Percentiles rank a stretch among this genome's conserved stretches.
These are phyloP conservation scores for Apteryx owenii DNA, from an alignment of 2,113 vertebrate genomes.

Conservation along the genomic window DNA sequence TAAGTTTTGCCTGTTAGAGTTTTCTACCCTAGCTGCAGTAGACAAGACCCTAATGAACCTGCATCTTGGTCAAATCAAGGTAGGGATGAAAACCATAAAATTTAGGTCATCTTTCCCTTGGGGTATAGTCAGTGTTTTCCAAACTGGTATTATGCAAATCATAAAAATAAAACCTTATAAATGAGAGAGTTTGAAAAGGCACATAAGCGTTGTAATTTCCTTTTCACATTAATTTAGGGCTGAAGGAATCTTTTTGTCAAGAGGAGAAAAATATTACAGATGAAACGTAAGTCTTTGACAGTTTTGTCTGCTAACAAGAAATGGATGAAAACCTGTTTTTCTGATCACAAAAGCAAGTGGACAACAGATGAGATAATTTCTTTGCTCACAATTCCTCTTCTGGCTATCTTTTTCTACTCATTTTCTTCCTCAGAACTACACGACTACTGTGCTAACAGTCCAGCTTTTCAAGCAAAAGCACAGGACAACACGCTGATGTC, in stretches of 20 bases:
- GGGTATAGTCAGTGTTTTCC: background rate
- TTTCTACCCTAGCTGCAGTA: background rate
- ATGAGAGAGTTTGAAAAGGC: background rate
- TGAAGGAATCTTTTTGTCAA: background rate
- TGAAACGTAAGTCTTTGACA: background rate
- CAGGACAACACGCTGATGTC: background rate
- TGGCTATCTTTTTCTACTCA: background rate
- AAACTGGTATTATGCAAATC: background rate
- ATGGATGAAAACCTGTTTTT: background rate
- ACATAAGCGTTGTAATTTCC: background rate
- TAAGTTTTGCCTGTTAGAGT: background rate
- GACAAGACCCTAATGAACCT: background rate
- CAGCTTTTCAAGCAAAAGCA: background rate
- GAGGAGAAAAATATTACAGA: background rate
- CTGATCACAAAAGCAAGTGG: background rate
- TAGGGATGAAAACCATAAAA: background rate
- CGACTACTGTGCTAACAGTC: background rate
- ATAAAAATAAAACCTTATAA: background rate
- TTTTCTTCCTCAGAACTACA: background rate
- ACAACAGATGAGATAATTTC: background rate
- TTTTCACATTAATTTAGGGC: background rate
- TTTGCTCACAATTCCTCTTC: background rate
- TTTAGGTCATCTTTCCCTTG: background rate
- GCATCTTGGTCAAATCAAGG: background rate
- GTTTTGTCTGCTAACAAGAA: background rate